Base-by-base conservation (phyloP, 2,888 invertebrate genomes). In the Luperina nickerlii region DNA sequence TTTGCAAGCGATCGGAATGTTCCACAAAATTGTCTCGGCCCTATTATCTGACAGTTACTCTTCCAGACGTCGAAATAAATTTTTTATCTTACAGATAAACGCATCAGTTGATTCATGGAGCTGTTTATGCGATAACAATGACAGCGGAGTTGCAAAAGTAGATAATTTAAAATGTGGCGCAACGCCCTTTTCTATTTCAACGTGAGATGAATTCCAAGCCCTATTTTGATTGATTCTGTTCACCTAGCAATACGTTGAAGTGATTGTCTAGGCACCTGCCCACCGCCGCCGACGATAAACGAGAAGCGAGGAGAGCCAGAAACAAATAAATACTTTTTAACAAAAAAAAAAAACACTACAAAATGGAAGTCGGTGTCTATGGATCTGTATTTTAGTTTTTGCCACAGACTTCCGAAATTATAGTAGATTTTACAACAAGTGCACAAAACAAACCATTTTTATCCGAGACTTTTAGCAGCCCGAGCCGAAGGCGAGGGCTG, bases 121-220 rank as follows among this genome's bases (percentile, higher is more conserved):
- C 75, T 51, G 27, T 57, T 32, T n/a, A 74, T 15, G 32, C 70
- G 86, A 83, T 89, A 88, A 78, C 71, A 73, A 62, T 81, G 76
- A 82, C 76, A 86, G 45, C 51, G 27, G 60, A 63, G 80, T 87
- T 87, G 73, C 83, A 79, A 85, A 80, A 89, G 32, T 51, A 75
- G 78, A 79, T 79, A 63, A 80, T 65, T 72, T 73, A 65, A 48
- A 76, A 79, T 69, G 74, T 87, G 71, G 13, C 80, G 79, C 74
- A 79, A 83, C 51, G 65, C 89, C 85, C 86, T 85, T 83, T 88
- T 80, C 83, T 80, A 78, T 78, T 78, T 20, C 57, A 27, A 85
- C 86, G 86, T 87, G 88, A 83, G 81, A 38, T 13, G 83, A 85
- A 85, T 88, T 68, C n/a, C 18, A 76, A 81, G 74, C 69, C 85